Evolutionary conservation across 1,140 invertebrate species (phyloP), one percentile per base, ranked within the genome.

Genomic region (Drosophila nannoptera): DNA sequence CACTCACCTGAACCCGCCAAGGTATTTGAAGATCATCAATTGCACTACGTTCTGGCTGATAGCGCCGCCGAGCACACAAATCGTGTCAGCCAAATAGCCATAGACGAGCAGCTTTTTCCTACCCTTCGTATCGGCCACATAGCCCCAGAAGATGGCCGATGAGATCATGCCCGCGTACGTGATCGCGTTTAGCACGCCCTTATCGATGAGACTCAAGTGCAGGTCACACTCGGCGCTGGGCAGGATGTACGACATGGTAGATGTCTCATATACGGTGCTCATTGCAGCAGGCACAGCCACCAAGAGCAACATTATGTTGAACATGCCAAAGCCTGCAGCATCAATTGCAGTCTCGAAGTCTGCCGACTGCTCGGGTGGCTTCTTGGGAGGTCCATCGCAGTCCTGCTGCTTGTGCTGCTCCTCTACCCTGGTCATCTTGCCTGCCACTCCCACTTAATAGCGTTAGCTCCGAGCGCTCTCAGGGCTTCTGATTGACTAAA

Each of bases 61-160:
- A 31, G 93, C 92, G 4, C 93, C 92, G 0, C 92, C 73, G 4
- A 95, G 73, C 22, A 93, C 94, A 50, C 93, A 92, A 0, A 96
- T 65, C 0, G 92, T 92, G 62, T 96, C 92, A 1, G 92, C 89
- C n/a, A 94, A 83, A 77, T 93, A 94, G 3, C 95, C 95, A 73
- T 92, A 92, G 8, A 95, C 90, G 29, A 97, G 90, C 31, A 96
- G 91, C 38, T 92, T 91, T 52, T 91, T 91, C 0, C 96, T 91
- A 0, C 96, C 96, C 29, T 93, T 90, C 0, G 93, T 93, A 77
- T 97, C 96, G 0, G 94, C 94, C 5, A 96, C 74, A 60, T 94
- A 95, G 7, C 96, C 96, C 95, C 95, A 97, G 7, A 96, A 69
- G 73, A 95, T 92, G 1, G 94, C 95, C 55, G 95, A 95, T 3